Base-by-base conservation (phyloP, 64 coral and sea anemone species). In the Acropora yongei region DNA sequence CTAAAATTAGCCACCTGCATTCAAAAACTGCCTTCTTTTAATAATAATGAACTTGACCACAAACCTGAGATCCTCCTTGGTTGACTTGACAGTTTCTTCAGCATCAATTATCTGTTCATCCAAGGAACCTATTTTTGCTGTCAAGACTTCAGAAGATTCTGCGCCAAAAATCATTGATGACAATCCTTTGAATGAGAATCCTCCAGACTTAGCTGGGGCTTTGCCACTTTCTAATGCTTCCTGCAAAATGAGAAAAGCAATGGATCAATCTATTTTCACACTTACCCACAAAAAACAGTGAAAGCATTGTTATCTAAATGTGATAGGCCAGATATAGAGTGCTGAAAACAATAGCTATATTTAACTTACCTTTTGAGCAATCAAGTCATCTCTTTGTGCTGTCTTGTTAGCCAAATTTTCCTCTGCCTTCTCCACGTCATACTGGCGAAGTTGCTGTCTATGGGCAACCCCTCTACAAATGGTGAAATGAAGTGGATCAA, bases 131-230 rank as follows among this genome's bases (percentile, higher is more conserved):
- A 95, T 90, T 51, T 99, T 99, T 1, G 88, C 49, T 44, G 81
- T 91, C 53, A 94, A 71, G 8, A 80, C 85, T 48, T 99, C 97
- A 42, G 88, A 78, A 77, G 97, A 91, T 47, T 99, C 97, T 16
- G 94, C 91, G 39, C 97, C 97, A 86, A 99, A 99, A 89, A 99
- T 93, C 89, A 96, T 99, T 18, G 94, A 96, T 53, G 90, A 96
- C 20, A 98, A 75, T 69, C 96, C 96, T 67, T 95, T 98, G 77
- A 95, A 95, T 2, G 94, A 98, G 68, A 95, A 93, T 51, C 92
- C 90, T 19, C 83, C 75, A 12, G 91, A 67, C 66, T 96, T 96
- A 16, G 94, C 82, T 30, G 84, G 91, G 14, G 91, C 77, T n/a
- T 93, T 77, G 10, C 91, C 96, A 76, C 87, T 91, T 86, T 95